Base-by-base conservation (phyloP, 2,797 vertebrate species). In the Eupleurogrammus muticus region DNA sequence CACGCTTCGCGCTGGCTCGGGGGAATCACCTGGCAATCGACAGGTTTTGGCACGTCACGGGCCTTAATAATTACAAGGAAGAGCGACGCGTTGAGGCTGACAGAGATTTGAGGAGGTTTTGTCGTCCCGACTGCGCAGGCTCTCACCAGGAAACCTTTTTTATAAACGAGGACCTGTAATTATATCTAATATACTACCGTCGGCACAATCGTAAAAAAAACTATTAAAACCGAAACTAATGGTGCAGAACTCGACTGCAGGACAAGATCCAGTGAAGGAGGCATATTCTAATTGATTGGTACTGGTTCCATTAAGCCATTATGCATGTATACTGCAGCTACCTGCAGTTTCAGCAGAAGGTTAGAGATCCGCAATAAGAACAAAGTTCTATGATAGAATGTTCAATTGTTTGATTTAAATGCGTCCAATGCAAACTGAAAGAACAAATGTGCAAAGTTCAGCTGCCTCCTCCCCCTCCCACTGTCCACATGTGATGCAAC, bases 11-110 rank as follows among this genome's bases (percentile, higher is more conserved):
- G n/a, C n/a, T n/a, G n/a, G n/a, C n/a, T n/a, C n/a, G n/a, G 28
- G 28, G 38, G 72, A 77, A 78, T 79, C 49, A 66, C 66, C 51
- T 42, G 54, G 52, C 47, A 66, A 21, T 38, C 3, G 4, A 44
- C 66, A 13, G 48, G 81, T 81, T 58, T 58, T 28, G 19, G 62
- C 61, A 46, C 34, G 76, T 13, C 5, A 3, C 7, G 5, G 19
- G 42, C 48, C 5, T 28, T 51, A 35, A 61, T 58, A 73, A 61
- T 66, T 32, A 79, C 9, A 36, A 6, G 24, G 16, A 49, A 19
- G 53, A 32, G 51, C 1, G 5, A 56, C 50, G n/a, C n/a, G 3
- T 12, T 4, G n/a, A 23, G 28, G 12, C 5, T 13, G 48, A 62
- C 1, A 13, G 13, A 53, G 35, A 42, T 17, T 2, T 24, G 21